These are phyloP conservation scores for Thysanoteuthis rhombus DNA, from an alignment of 2,888 invertebrate genomes.

Conservation along the genomic window DNA sequence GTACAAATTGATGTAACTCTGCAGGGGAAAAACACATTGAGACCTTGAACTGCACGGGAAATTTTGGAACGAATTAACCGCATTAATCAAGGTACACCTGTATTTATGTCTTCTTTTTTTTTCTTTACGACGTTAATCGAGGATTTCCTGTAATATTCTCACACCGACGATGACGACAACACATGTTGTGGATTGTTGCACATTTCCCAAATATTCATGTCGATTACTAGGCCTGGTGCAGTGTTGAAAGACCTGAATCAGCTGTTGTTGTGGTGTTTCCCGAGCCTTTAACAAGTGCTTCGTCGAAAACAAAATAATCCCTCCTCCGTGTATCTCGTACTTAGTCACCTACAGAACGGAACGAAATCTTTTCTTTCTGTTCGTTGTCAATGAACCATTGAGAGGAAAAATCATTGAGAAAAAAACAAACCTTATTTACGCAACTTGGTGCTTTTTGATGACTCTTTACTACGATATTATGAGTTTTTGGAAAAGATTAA, in stretches of 20 bases:
- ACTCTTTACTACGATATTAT: conserved; percentile 13
- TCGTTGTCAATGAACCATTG: not conserved
- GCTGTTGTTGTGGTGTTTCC: not conserved
- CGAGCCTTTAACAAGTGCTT: too few relatives aligned
- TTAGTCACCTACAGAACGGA: not conserved
- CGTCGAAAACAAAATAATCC: not conserved
- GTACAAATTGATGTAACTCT: too few relatives aligned
- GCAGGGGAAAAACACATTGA: too few relatives aligned
- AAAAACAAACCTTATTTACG: not conserved
- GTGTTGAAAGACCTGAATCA: not conserved
- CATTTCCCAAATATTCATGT: not conserved
- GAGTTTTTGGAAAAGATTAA: conserved; percentile 23
- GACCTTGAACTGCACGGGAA: too few relatives aligned
- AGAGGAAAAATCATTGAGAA: not conserved
- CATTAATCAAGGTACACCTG: too few relatives aligned
- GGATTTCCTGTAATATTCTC: too few relatives aligned
- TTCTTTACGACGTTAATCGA: too few relatives aligned
- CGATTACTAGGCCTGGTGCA: not conserved
- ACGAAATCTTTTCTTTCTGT: not conserved
- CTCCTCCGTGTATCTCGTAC: not conserved
- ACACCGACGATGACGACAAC: not conserved
- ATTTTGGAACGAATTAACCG: too few relatives aligned
- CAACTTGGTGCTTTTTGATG: not conserved
- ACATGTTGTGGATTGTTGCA: not conserved
- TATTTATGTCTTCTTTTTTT: not conserved